These are phyloP conservation scores for Rhagonycha lutea DNA, from an alignment of 2,888 invertebrate species.

Conservation along the genomic window DNA sequence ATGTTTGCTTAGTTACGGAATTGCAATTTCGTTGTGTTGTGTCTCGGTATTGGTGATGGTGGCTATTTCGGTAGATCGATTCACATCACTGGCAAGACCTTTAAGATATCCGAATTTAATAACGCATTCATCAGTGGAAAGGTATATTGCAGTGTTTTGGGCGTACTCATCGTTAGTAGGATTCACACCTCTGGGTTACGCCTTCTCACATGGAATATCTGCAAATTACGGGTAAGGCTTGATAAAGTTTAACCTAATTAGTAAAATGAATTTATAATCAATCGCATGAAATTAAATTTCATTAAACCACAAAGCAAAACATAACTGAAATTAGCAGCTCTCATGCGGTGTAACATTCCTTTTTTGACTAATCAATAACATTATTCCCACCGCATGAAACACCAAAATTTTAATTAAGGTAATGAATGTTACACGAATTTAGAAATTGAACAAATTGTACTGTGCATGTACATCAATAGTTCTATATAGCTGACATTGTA, in stretches of 20 bases:
- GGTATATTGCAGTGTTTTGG: slow-evolving; percentile 64
- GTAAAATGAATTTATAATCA: neutral
- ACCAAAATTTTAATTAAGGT: neutral
- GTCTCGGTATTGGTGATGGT: slow-evolving; percentile 65
- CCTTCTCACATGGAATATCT: slow-evolving; percentile 46
- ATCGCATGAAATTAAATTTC: neutral
- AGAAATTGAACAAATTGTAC: neutral
- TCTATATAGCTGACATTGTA: no score
- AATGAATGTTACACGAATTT: neutral
- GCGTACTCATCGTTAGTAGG: slow-evolving; percentile 61
- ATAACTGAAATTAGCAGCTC: neutral
- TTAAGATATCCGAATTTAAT: slow-evolving; percentile 67
- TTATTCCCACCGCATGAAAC: neutral
- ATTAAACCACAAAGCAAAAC: neutral
- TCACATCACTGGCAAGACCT: slow-evolving; percentile 65
- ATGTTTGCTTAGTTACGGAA: slow-evolving; percentile 63
- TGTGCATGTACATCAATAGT: no score
- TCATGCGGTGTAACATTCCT: neutral
- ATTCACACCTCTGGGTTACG: slow-evolving; percentile 60
- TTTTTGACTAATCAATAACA: neutral
- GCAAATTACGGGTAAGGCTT: slow-evolving; percentile 19
- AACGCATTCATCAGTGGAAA: slow-evolving; percentile 63
- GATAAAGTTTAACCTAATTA: neutral
- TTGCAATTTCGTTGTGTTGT: slow-evolving; percentile 62
- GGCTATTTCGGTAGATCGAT: slow-evolving; percentile 65